These are phyloP conservation scores for Meloe dianella DNA, from an alignment of 2,888 invertebrate genomes.

Conservation along the genomic window DNA sequence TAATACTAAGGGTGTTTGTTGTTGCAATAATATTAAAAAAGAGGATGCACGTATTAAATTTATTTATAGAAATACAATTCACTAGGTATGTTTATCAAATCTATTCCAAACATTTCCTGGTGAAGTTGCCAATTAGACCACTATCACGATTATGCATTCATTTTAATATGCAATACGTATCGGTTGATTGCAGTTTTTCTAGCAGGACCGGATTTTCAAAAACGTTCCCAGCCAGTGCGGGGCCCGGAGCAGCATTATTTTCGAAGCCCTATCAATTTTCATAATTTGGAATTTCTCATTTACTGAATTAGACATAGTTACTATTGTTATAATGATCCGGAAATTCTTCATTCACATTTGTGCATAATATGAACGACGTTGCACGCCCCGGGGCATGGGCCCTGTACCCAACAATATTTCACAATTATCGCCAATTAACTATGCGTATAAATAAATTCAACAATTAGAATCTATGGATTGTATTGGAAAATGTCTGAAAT, in stretches of 20 bases:
- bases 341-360: too few relatives aligned
- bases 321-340: too few relatives aligned
- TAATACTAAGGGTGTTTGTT: conserved; percentile 35
- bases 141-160: conserved; percentile 48
- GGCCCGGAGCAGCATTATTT: too few relatives aligned
- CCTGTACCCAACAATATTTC: too few relatives aligned
- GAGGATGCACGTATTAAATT: conserved; percentile 37
- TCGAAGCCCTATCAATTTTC: too few relatives aligned
- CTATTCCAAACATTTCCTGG: conserved; percentile 45
- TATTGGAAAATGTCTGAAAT: not conserved
- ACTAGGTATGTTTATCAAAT: conserved; percentile 32
- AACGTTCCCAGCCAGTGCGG: not conserved
- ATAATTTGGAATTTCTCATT: too few relatives aligned
- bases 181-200: not conserved
- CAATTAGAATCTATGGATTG: not conserved
- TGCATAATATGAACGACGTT: too few relatives aligned
- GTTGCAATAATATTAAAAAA: conserved; percentile 17
- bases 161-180: conserved; percentile 23
- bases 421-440: too few relatives aligned
- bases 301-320: too few relatives aligned
- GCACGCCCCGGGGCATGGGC: too few relatives aligned
- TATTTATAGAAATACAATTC: conserved; percentile 36
- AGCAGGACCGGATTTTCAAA: conserved; percentile 5
- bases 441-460: too few relatives aligned
- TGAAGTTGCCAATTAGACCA: conserved; percentile 53